phyloP scores from a whole-genome alignment of 2,888 invertebrate genomes.

The Cheilosia scutellata region DNA sequence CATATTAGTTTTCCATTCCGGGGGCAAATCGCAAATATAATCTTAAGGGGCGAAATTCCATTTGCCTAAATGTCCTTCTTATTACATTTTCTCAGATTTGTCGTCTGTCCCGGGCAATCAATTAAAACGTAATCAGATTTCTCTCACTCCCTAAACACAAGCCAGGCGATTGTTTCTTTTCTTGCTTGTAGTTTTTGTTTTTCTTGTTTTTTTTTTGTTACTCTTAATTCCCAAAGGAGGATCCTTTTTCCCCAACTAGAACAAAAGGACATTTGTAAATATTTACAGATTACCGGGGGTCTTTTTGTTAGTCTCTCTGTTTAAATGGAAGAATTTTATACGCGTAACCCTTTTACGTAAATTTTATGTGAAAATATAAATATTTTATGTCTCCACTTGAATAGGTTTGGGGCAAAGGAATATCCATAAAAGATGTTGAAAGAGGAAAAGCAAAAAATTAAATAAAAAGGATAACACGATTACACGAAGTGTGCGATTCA shows the following conservation, averaged over 20 bases:
- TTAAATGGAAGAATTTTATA: slow-evolving; percentile 54
- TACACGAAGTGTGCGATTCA: slow-evolving; percentile 37
- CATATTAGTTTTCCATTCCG: slow-evolving; percentile 28
- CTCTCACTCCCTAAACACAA: slow-evolving; percentile 16
- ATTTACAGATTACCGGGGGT: slow-evolving; percentile 49
- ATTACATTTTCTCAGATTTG: neutral
- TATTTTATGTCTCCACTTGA: slow-evolving; percentile 52
- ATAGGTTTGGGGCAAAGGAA: neutral
- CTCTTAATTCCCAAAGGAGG: neutral
- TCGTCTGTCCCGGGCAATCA: slow-evolving; percentile 21
- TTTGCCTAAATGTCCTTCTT: slow-evolving; percentile 35
- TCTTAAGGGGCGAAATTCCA: slow-evolving; percentile 24
- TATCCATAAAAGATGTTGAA: slow-evolving; percentile 37
- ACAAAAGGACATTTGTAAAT: slow-evolving; percentile 51
- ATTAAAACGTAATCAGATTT: slow-evolving; percentile 50
- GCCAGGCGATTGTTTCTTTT: slow-evolving; percentile 11
- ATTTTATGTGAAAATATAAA: slow-evolving; percentile 65
- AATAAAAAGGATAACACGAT: slow-evolving; percentile 15
- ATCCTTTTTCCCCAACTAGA: neutral
- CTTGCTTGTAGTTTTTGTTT: neutral
- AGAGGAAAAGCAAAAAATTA: neutral
- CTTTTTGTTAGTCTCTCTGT: slow-evolving; percentile 26
- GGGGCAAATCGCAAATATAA: slow-evolving; percentile 16
- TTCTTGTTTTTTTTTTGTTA: neutral
- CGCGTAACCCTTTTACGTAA: slow-evolving; percentile 61